Base-by-base conservation (phyloP, 2,888 invertebrate genomes). In the Plagiodera versicolora region DNA sequence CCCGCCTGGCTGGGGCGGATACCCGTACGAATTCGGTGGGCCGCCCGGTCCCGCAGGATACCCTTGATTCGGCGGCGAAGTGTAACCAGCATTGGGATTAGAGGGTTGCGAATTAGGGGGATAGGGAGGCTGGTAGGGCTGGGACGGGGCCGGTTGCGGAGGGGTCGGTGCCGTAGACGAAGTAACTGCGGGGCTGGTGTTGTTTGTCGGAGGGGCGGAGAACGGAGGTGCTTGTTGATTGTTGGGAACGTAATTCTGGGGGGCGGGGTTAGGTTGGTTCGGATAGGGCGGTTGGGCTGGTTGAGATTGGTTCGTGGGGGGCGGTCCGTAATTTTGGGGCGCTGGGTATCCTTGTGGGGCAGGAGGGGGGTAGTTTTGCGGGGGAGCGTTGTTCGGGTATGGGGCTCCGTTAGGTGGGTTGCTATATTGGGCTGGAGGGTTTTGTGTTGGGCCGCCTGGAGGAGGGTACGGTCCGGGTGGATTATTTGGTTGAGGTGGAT, bases 171-270 rank as follows among this genome's bases (percentile, higher is more conserved):
- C n/a, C 81, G 82, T 80, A 3, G 85, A 79, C 4, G 81, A 82
- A 19, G 85, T 83, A 10, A 83, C 83, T 4, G 80, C 81, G 64
- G 83, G 84, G 73, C 81, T 84, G 16, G 62, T 78, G 53, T 76
- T 75, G 60, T 73, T 81, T 14, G 75, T 75, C 3, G 79, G 85
- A 28, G 85, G 79, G 70, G 73, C 81, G 0, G 86, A 85, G 63
- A 87, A 86, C 56, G 88, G 87, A 1, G 88, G 86, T 1, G 87
- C 85, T 72, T 87, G 86, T 24, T 86, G 84, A 62, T 74, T 77
- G 46, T 63, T 70, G 5, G 77, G 73, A 1, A 72, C 73, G 58
- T 70, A 87, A 83, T 75, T 78, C 55, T 74, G 74, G 6, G 74
- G 73, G 4, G 74, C 67, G 6, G 71, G 45, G 75, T 44, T 44